Conservation (phyloP, 2,797 vertebrate species). For the Furcifer pardalis region DNA sequence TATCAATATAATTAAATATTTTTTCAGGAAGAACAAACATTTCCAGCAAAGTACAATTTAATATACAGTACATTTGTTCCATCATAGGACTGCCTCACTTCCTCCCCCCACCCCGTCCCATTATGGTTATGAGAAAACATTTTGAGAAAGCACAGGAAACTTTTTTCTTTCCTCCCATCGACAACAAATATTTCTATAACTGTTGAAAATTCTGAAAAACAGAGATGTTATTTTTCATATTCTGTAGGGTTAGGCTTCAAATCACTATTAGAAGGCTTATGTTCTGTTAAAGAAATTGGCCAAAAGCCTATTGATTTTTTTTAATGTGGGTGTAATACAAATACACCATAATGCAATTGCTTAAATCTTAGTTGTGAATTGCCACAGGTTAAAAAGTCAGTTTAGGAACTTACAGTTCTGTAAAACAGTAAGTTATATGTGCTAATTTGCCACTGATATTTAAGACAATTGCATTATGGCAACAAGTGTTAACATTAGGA, state of each 20-base stretch:
- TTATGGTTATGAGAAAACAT: background rate
- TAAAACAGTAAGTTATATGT: too few relatives aligned
- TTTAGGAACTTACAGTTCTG: too few relatives aligned
- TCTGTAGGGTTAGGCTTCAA: background rate
- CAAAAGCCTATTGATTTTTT: too few relatives aligned
- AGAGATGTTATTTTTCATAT: background rate
- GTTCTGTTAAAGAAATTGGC: background rate
- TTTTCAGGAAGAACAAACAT: conserved; percentile 34
- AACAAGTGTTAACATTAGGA: too few relatives aligned
- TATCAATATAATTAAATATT: background rate
- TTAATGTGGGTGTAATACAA: too few relatives aligned
- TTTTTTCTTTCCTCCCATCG: background rate
- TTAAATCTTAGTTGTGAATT: too few relatives aligned
- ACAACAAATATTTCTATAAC: background rate
- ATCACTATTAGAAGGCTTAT: background rate
- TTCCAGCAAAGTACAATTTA: conserved; percentile 5
- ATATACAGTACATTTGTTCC: conserved; percentile 8
- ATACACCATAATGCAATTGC: too few relatives aligned
- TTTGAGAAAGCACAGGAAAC: background rate
- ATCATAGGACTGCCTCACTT: background rate
- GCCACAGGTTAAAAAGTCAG: too few relatives aligned
- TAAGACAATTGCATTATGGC: too few relatives aligned
- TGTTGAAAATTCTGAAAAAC: background rate
- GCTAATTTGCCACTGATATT: too few relatives aligned
- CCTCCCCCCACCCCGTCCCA: too few relatives aligned